Percentiles rank a stretch among this genome's conserved stretches.
Conservation (phyloP, 2,113 vertebrate species). For the Pavo muticus region DNA sequence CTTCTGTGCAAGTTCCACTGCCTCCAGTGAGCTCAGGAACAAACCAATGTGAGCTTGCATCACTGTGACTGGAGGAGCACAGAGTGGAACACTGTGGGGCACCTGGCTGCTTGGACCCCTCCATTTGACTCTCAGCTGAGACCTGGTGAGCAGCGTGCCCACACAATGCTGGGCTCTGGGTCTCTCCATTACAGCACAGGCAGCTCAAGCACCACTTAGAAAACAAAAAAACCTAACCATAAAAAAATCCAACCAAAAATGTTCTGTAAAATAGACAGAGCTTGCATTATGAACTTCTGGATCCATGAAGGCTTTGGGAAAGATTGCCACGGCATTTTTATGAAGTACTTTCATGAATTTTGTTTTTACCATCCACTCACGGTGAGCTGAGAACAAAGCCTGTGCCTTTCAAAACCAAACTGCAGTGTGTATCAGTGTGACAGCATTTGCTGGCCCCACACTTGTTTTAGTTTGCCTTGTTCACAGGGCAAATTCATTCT, state of each 20-base stretch:
- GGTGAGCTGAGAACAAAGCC: not conserved
- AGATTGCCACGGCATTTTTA: not conserved
- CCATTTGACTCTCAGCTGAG: not conserved
- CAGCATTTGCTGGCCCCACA: not conserved
- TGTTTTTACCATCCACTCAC: not conserved
- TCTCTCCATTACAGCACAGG: not conserved
- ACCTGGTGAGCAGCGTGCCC: not conserved
- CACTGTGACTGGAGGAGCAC: not conserved
- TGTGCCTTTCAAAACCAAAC: not conserved
- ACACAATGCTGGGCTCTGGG: not conserved
- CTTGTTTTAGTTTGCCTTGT: slow-evolving; percentile 1
- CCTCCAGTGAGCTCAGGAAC: not conserved
- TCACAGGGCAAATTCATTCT: slow-evolving; percentile 1
- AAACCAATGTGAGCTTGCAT: not conserved
- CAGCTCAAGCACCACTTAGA: not conserved
- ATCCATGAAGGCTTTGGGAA: not conserved
- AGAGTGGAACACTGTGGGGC: rapidly evolving
- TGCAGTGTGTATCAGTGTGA: not conserved
- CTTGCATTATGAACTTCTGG: not conserved
- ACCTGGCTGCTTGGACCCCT: not conserved
- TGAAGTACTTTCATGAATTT: not conserved
- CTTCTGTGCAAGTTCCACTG: not conserved
- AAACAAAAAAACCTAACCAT: not conserved
- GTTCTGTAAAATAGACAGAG: not conserved
- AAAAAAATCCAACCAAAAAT: not conserved